Percentiles rank a stretch among this genome's conserved stretches.
These are phyloP conservation scores for Mellilla xanthometata DNA, from an alignment of 2,888 invertebrate genomes.

Conservation along the genomic window DNA sequence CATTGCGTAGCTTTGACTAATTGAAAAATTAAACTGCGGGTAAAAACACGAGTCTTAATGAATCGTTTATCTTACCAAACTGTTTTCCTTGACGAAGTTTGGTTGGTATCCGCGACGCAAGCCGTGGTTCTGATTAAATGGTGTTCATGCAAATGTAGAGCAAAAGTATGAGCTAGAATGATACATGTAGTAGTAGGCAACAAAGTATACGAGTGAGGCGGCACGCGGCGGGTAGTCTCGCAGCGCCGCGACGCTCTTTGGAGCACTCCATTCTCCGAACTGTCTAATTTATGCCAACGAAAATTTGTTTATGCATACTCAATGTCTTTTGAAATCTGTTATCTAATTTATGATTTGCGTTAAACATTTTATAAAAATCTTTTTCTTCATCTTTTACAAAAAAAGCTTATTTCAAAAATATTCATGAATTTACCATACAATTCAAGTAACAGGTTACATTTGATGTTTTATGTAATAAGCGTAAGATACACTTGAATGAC, in stretches of 20 bases:
- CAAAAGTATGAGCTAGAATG: slow-evolving; percentile 8
- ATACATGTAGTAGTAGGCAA: not conserved
- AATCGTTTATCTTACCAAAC: no score
- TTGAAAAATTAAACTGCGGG: no score
- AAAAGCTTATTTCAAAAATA: not conserved
- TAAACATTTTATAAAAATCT: no score
- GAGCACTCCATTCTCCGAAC: slow-evolving; percentile 6
- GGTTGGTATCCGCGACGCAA: not conserved
- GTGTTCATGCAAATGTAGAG: slow-evolving; percentile 9
- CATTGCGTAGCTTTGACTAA: no score
- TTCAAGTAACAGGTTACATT: no score
- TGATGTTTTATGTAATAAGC: no score
- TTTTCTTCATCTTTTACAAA: not conserved
- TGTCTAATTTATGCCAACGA: slow-evolving; percentile 19
- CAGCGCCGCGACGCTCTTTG: slow-evolving; percentile 3
- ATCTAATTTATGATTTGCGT: slow-evolving; percentile 15
- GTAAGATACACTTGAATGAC: no score
- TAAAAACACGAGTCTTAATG: no score
- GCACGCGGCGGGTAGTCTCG: not conserved
- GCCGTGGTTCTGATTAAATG: not conserved
- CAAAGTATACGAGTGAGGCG: no score
- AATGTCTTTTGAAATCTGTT: slow-evolving; percentile 19
- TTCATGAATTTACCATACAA: no score
- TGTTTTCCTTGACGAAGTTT: not conserved
- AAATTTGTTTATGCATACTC: slow-evolving; percentile 22